Evolutionary conservation across 2,797 vertebrate genomes (phyloP).

Genomic region (Erpetoichthys calabaricus): DNA sequence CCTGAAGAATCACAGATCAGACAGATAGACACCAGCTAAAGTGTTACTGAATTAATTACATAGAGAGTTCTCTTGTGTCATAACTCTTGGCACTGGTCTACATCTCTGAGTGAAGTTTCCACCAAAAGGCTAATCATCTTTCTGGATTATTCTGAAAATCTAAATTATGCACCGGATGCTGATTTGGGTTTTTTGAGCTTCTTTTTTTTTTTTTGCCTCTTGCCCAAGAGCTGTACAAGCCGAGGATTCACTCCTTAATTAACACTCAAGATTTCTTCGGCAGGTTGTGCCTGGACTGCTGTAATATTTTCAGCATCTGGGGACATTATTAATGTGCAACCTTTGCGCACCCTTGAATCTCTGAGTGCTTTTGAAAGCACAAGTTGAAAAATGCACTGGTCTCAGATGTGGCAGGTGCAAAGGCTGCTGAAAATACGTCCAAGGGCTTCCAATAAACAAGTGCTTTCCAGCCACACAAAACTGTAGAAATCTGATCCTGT

Average conservation of each 20-base stretch:
- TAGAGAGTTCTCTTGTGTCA: too few species aligned
- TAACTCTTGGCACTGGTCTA: too few species aligned
- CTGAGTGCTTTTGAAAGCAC: slow-evolving; percentile 6
- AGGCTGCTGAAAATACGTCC: slow-evolving; percentile 1
- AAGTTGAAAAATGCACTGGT: background rate
- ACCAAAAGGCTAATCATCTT: too few species aligned
- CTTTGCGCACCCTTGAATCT: slow-evolving; percentile 8
- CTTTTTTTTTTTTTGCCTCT: too few species aligned
- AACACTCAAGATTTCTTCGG: background rate
- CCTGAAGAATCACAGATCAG: too few species aligned
- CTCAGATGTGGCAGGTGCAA: slow-evolving; percentile 8
- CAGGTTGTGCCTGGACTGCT: background rate
- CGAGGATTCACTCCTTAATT: background rate
- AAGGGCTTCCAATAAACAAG: background rate
- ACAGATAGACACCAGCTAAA: too few species aligned
- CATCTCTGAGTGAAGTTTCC: too few species aligned
- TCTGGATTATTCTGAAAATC: too few species aligned
- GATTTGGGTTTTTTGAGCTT: too few species aligned
- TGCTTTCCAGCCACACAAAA: background rate
- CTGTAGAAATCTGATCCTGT: background rate
- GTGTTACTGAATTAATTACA: too few species aligned
- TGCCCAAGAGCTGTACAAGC: too few species aligned
- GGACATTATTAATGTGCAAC: slow-evolving; percentile 8
- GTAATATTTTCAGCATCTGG: background rate
- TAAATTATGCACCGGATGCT: too few species aligned